Evolutionary conservation across 2,113 vertebrate species (phyloP).

Genomic region (Solenodon paradoxus): DNA sequence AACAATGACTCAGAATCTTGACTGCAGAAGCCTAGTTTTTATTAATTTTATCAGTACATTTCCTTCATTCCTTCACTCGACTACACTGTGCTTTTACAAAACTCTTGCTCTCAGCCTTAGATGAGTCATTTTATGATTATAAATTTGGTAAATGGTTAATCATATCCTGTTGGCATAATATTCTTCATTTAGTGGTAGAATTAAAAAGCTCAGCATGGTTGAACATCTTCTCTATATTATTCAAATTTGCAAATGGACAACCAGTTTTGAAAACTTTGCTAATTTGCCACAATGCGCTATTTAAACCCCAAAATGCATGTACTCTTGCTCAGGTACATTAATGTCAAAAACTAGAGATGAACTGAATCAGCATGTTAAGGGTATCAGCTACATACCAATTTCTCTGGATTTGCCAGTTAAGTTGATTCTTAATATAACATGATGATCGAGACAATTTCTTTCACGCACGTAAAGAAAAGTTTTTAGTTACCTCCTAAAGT

Average conservation of each 20-base stretch:
- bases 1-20: conserved; percentile 57
- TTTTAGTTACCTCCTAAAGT: not conserved
- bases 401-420: not conserved
- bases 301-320: not conserved
- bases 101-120: not conserved
- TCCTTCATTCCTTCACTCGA: not conserved
- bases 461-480: not conserved
- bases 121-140: conserved; percentile 4
- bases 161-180: conserved; percentile 37
- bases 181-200: not conserved
- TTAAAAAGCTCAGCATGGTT: not conserved
- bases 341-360: not conserved
- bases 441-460: not conserved
- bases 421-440: not conserved
- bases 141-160: conserved; percentile 46
- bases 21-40: not conserved
- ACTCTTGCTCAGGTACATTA: not conserved
- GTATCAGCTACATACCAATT: not conserved
- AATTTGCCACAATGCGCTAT: not conserved
- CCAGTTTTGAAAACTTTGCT: not conserved
- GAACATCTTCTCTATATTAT: not conserved
- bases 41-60: conserved; percentile 58
- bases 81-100: not conserved
- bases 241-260: not conserved
- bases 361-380: not conserved